These are phyloP conservation scores for Rugalucina vietnamica DNA, from an alignment of 2,888 invertebrate genomes.

Conservation along the genomic window DNA sequence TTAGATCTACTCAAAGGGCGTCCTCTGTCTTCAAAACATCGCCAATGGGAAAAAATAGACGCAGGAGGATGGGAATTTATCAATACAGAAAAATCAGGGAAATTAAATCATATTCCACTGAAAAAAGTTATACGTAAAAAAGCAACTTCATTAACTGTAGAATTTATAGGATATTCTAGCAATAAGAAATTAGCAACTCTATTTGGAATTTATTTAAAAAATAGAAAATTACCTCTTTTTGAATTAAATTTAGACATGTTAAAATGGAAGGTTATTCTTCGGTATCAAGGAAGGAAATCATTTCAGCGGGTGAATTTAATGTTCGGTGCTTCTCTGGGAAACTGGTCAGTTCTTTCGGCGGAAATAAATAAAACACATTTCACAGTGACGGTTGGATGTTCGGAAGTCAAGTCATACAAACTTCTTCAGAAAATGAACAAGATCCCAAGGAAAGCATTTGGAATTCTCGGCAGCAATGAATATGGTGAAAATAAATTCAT, in stretches of 20 bases:
- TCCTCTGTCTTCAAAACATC: conserved; percentile 30
- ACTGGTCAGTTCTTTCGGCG: conserved; percentile 68
- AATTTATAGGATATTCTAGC: conserved; percentile 53
- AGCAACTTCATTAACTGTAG: conserved; percentile 67
- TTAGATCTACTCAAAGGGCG: conserved; percentile 61
- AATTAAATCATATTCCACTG: conserved; percentile 46
- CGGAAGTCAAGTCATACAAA: conserved; percentile 44
- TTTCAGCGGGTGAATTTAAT: conserved; percentile 70
- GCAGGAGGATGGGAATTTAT: conserved; percentile 67
- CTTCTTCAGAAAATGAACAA: conserved; percentile 65
- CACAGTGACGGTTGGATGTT: conserved; percentile 68
- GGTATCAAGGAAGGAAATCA: conserved; percentile 75
- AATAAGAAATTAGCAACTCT: conserved; percentile 58
- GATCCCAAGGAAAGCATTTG: conserved; percentile 63
- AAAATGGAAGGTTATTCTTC: conserved; percentile 66
- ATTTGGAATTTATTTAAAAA: conserved; percentile 66
- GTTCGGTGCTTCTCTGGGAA: conserved; percentile 62
- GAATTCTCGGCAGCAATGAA: conserved; percentile 61
- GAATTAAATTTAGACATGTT: conserved; percentile 70
- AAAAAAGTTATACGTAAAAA: conserved; percentile 62
- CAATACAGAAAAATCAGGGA: conserved; percentile 61
- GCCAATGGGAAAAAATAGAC: conserved; percentile 52
- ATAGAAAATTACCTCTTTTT: conserved; percentile 70
- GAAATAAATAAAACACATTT: conserved; percentile 65
- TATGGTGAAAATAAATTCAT: conserved; percentile 55